A percentile compares a stretch with the other conserved stretches of the same genome.
Conservation (phyloP, 2,888 invertebrate species). For the Cremastinae sp. region DNA sequence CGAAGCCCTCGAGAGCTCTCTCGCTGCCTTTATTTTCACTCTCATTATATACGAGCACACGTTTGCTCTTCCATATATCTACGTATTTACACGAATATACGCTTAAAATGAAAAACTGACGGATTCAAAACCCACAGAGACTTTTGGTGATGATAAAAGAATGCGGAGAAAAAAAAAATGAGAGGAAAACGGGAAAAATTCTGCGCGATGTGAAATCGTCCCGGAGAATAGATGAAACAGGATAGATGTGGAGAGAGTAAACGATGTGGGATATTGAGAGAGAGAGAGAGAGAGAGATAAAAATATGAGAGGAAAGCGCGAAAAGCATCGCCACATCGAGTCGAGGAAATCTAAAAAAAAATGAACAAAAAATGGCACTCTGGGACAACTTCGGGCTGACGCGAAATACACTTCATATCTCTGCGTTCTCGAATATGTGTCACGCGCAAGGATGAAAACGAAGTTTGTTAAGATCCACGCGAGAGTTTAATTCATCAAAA, state of each 20-base stretch:
- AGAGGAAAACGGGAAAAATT: conserved; percentile 13
- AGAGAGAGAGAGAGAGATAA: conserved; percentile 10
- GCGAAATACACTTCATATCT: no score
- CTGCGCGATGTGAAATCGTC: conserved; percentile 26
- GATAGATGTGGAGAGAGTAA: conserved; percentile 12
- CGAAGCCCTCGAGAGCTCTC: conserved; percentile 25
- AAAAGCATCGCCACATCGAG: conserved; percentile 6
- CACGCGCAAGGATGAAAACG: no score
- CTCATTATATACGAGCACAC: not conserved
- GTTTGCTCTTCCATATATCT: not conserved
- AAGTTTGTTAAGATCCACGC: conserved; percentile 2
- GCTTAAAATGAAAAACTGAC: conserved; percentile 33
- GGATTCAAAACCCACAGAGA: conserved; percentile 18
- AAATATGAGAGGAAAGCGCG: conserved; percentile 8
- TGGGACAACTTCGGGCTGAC: no score
- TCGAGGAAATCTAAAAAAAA: not conserved
- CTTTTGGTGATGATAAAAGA: conserved; percentile 27
- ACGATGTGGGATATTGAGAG: conserved; percentile 2
- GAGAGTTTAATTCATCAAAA: not conserved
- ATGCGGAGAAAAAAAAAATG: not conserved
- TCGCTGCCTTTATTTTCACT: conserved; percentile 34
- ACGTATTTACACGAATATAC: conserved; percentile 2
- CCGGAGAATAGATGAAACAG: not conserved
- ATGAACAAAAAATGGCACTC: no score
- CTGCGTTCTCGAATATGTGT: no score